Evolutionary conservation across 2,113 vertebrate genomes (phyloP), one percentile per base, ranked within the genome.

Genomic region (Falco punctatus): DNA sequence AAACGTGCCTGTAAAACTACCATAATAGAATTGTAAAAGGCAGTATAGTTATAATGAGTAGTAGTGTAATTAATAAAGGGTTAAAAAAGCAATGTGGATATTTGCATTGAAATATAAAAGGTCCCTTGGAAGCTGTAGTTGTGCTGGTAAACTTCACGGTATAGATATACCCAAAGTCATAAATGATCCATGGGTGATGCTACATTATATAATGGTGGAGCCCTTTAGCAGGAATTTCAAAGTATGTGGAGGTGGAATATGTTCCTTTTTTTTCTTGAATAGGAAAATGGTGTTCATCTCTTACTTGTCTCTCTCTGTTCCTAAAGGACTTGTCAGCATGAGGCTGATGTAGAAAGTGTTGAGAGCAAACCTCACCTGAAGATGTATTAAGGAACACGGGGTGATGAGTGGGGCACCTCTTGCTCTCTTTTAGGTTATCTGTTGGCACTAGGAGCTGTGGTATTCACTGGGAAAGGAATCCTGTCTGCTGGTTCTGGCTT

Each of bases 101-200:
- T 40, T 42, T 49, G 21, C 32, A 30, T 6, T 42, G 59, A 88
- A 69, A n/a, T 72, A 23, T 18, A n/a, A 44, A 79, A 38, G 24
- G 38, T 49, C 32, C 14, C 19, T 78, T 74, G 35, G 61, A 81
- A 88, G 33, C 30, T 78, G 23, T 49, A 49, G 57, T 54, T 70
- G n/a, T 80, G 69, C 38, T 77, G 32, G 46, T 71, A 35, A 74
- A 66, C 7, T 27, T 84, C 57, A n/a, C 14, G 7, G 46, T 17
- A 5, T 0, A 58, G 77, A 23, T 64, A 67, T 67, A 42, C 17
- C 13, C 2, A 0, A 26, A 88, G 40, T 57, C 15, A 1, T 30
- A 1, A 52, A 23, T 73, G 58, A 19, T 27, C 12, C 13, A 3
- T 40, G 12, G 7, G 1, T 24, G 4, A 3, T 48, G 42, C 20